Base-by-base conservation (phyloP, 2,797 vertebrate genomes). In the Luscinia luscinia region DNA sequence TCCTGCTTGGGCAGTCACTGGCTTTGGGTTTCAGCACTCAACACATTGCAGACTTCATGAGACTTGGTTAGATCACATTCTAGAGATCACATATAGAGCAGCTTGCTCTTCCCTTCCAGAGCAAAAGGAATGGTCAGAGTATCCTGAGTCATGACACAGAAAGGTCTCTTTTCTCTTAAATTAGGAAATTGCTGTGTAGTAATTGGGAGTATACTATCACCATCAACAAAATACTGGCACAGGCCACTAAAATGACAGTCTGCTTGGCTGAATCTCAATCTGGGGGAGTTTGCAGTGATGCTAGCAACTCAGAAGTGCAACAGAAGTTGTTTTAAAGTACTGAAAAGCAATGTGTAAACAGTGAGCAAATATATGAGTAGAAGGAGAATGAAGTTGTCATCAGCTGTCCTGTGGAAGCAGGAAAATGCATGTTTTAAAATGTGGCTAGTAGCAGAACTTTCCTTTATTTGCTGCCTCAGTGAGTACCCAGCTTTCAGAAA, bases 331-430 rank as follows among this genome's bases (percentile, higher is more conserved):
- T 93, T 69, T 62, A 82, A 89, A 92, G 66, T 84, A 90, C 38
- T 86, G 87, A 87, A 93, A 92, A 93, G 72, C 70, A 73, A n/a
- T 1, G 1, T 61, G 38, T 90, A 94, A 94, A 95, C 87, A 87
- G 81, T 80, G 69, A 94, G 49, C 26, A 74, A 90, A 91, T 59
- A 40, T 30, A 26, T 40, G 54, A 91, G 81, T 72, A 75, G 90
- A 77, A 32, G 24, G 59, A 76, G 89, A 87, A 74, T 61, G 68
- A 89, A 92, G 75, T 85, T 94, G 78, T 94, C 84, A 78, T 93
- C 51, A 51, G 41, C 72, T 84, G 58, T 85, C 72, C 58, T 40
- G 46, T 41, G 26, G 48, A 87, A 86, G 58, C 38, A 59, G 68
- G 55, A 78, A 89, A 92, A 87, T 45, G 27, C 11, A 1, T 46